phyloP scores from a whole-genome alignment of 2,888 invertebrate species.

The Leucophora obtusa region DNA sequence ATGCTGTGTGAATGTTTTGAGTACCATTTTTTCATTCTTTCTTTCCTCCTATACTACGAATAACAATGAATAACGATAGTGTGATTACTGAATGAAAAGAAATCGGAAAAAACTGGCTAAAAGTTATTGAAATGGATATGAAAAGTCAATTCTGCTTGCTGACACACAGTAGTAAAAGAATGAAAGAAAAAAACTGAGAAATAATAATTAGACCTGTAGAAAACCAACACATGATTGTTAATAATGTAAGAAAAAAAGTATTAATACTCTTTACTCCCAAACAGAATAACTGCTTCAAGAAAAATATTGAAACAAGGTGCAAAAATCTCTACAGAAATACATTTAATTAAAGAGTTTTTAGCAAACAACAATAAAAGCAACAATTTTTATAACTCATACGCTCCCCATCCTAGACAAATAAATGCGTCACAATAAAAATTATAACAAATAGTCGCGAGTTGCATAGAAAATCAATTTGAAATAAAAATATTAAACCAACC shows the following conservation, averaged over 20 bases:
- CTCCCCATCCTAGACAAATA: background rate
- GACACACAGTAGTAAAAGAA: background rate
- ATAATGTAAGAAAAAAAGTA: background rate
- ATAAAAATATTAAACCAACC: background rate
- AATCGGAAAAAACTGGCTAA: too few relatives aligned
- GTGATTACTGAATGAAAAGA: conserved; percentile 16
- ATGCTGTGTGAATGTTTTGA: conserved; percentile 34
- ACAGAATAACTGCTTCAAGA: background rate
- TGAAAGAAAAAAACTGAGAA: background rate
- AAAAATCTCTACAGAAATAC: background rate
- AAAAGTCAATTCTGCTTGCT: background rate
- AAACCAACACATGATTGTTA: conserved; percentile 8
- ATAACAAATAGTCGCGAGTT: background rate
- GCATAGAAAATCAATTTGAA: background rate
- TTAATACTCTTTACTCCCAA: background rate
- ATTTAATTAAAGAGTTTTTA: background rate
- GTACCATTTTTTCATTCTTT: conserved; percentile 17
- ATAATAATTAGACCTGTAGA: conserved; percentile 11
- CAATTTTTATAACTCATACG: background rate
- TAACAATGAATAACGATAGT: conserved; percentile 30
- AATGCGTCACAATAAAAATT: background rate
- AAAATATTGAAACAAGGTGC: background rate
- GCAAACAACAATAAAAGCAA: background rate
- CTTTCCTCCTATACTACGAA: conserved; percentile 12
- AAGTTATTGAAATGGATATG: background rate